phyloP scores from a whole-genome alignment of 2,888 invertebrate genomes.

The Eristalis intricaria region DNA sequence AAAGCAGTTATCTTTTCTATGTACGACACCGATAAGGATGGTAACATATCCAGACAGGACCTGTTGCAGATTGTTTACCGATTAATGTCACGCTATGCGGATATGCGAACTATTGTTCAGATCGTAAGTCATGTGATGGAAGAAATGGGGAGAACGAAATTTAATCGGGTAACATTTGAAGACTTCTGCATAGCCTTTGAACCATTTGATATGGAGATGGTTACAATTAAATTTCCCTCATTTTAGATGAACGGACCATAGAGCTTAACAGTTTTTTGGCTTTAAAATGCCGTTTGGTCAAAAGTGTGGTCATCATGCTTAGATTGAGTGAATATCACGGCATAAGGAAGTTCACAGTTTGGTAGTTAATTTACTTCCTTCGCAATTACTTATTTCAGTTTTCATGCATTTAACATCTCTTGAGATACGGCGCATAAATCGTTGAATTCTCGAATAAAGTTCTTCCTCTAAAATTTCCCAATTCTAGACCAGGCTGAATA shows the following conservation, averaged over 20 bases:
- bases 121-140: constrained; percentile 70
- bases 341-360: too few species aligned
- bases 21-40: constrained; percentile 72
- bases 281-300: too few species aligned
- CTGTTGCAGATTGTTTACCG: constrained; percentile 73
- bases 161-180: constrained; percentile 63
- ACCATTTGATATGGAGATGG: constrained; percentile 73
- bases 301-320: too few species aligned
- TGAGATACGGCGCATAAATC: neutral
- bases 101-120: constrained; percentile 67
- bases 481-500: neutral
- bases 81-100: constrained; percentile 68
- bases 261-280: too few species aligned
- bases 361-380: too few species aligned
- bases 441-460: constrained; percentile 10
- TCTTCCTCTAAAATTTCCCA: neutral
- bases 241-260: neutral
- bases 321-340: too few species aligned
- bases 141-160: constrained; percentile 72
- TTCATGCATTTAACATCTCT: neutral
- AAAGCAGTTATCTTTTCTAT: constrained; percentile 72
- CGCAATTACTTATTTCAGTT: too few species aligned
- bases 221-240: constrained; percentile 21
- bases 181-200: constrained; percentile 46
- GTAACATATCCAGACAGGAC: constrained; percentile 69